Base-by-base conservation (phyloP, 2,888 invertebrate species). In the Ectobius pallidus region DNA sequence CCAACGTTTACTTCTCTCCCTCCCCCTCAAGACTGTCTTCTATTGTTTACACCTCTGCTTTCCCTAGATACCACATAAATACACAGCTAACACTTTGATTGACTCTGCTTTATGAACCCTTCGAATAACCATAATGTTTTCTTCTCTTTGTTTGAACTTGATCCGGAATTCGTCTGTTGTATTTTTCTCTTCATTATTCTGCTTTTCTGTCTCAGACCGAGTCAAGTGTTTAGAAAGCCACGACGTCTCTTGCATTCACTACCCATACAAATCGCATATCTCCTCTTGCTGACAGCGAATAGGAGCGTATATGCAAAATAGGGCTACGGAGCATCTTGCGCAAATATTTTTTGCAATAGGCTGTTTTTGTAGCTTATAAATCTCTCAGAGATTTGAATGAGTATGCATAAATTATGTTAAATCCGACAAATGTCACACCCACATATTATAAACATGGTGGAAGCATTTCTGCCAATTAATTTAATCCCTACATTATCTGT, bases 51-150 rank as follows among this genome's bases (percentile, higher is more conserved):
- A 65, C 39, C 63, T 3, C 32, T 42, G 11, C 39, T 63, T 34
- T n/a, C 27, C 27, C 16, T 39, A 63, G 52, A 63, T 63, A 42
- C 34, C 39, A 63, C 63, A 42, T 16, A 30, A 20, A 63, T 42
- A 63, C 63, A 34, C 63, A 61, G n/a, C 32, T n/a, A 27, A 27
- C 65, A 30, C 27, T 58, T 58, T 58, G 58, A 58, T 58, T 58
- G 58, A 58, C 58, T 55, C 27, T n/a, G 44, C 65, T 65, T 65
- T 65, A 65, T 65, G 65, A 46, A 65, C 65, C 65, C 46, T 65
- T 46, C 44, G 46, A 44, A 46, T 65, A 46, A 65, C 44, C 44
- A 65, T 27, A 46, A 44, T 46, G 44, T 65, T 65, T 65, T 44
- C 65, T 39, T 42, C 63, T 63, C 63, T 22, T 22, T 63, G 34